These are phyloP conservation scores for Chromoteleia sp. DNA, from an alignment of 2,888 invertebrate species.

Conservation along the genomic window DNA sequence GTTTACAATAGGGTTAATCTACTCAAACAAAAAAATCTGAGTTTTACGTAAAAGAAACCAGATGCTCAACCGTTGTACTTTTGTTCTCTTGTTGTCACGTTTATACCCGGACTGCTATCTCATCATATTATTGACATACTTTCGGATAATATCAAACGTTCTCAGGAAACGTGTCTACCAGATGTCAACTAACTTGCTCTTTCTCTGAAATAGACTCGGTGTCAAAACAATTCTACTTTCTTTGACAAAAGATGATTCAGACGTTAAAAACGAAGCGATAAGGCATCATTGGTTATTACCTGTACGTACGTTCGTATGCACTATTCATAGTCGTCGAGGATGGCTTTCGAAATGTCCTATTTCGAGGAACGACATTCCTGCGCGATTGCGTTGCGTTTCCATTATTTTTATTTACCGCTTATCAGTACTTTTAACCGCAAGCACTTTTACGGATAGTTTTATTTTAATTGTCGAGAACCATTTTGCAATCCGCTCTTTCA, in stretches of 20 bases:
- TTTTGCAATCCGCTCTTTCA: background rate
- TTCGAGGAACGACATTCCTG: slow-evolving; percentile 36
- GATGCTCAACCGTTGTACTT: background rate
- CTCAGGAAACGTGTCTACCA: slow-evolving; percentile 30
- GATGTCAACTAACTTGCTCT: slow-evolving; percentile 29
- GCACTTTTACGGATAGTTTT: background rate
- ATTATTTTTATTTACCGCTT: slow-evolving; percentile 45
- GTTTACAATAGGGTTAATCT: too few species aligned
- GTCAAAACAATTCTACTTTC: slow-evolving; percentile 49
- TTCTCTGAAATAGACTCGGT: slow-evolving; percentile 13
- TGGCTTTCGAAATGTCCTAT: slow-evolving; percentile 34
- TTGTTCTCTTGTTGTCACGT: background rate
- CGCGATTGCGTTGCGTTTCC: slow-evolving; percentile 41
- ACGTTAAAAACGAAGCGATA: slow-evolving; percentile 21
- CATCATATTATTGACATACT: slow-evolving; percentile 35
- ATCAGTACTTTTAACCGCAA: slow-evolving; percentile 24
- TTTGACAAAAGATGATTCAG: slow-evolving; percentile 30
- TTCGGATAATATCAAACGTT: slow-evolving; percentile 20
- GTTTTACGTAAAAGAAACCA: background rate
- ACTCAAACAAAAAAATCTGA: background rate
- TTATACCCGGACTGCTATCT: background rate
- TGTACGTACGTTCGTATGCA: slow-evolving; percentile 20
- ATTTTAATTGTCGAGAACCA: slow-evolving; percentile 4
- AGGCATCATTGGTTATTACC: slow-evolving; percentile 11
- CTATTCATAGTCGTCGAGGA: slow-evolving; percentile 14